Conservation (phyloP, 2,113 vertebrate genomes). For the Nerophis ophidion region DNA sequence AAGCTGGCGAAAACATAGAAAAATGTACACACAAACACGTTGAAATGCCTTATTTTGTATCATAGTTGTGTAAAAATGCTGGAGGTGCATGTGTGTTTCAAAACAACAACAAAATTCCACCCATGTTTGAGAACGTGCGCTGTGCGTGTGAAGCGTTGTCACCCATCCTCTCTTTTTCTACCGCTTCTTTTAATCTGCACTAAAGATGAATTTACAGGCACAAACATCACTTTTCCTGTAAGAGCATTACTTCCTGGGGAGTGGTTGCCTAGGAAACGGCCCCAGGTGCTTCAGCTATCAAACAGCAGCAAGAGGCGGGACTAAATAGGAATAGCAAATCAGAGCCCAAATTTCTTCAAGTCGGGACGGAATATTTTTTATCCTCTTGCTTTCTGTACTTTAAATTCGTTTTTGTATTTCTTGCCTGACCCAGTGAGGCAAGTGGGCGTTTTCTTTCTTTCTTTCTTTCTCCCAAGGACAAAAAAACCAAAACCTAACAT, state of each 20-base stretch:
- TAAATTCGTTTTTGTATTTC: neutral
- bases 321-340: too few relatives aligned
- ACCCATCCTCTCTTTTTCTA: too few relatives aligned
- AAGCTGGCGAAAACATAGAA: conserved; percentile 84
- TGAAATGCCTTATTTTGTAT: conserved; percentile 99
- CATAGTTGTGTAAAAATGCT: conserved; percentile 99
- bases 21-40: conserved; percentile 71
- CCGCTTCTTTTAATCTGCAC: too few relatives aligned
- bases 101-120: conserved; percentile 9
- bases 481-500: conserved; percentile 29
- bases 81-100: conserved; percentile 93
- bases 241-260: neutral
- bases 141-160: too few relatives aligned
- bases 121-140: conserved; percentile 2
- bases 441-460: conserved; percentile 24
- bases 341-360: too few relatives aligned
- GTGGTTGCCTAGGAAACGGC: neutral
- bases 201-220: too few relatives aligned
- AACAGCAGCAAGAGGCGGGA: too few relatives aligned
- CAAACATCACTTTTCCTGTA: neutral
- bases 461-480: conserved; percentile 2
- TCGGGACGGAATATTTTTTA: neutral
- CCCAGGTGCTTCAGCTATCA: neutral
- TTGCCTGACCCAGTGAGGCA: neutral
- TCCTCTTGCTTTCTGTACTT: neutral